Evolutionary conservation across 1,140 invertebrate genomes (phyloP).

Genomic region (Drosophila tsacasi): DNA sequence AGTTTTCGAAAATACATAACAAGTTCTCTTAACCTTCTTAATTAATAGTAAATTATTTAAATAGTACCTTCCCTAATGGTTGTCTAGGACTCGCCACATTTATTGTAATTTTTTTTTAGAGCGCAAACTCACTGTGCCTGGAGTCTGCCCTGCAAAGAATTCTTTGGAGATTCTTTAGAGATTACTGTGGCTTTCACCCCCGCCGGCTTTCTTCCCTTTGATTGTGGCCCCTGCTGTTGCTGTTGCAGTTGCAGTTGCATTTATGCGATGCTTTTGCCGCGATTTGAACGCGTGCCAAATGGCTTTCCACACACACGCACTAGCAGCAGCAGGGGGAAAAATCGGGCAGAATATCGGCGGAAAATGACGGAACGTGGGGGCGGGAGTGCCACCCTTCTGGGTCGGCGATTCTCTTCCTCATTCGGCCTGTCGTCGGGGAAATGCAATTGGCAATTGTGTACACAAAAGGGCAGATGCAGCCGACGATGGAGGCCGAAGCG

Average conservation of each 20-base stretch:
- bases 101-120: neutral
- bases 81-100: neutral
- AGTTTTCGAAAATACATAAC: neutral
- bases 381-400: constrained; percentile 21
- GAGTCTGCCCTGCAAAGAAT: constrained; percentile 16
- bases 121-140: constrained; percentile 2
- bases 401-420: constrained; percentile 38
- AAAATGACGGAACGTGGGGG: constrained; percentile 13
- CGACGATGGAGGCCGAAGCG: constrained; percentile 52
- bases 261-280: constrained; percentile 65
- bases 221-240: constrained; percentile 17
- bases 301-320: constrained; percentile 66
- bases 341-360: neutral
- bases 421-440: constrained; percentile 42
- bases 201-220: constrained; percentile 26
- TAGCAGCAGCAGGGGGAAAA: neutral
- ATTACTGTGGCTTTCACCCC: constrained; percentile 19
- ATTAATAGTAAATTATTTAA: no score
- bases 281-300: constrained; percentile 77
- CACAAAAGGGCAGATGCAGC: constrained; percentile 39
- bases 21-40: neutral
- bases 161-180: constrained; percentile 20
- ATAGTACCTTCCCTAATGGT: no score
- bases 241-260: constrained; percentile 68
- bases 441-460: constrained; percentile 49